Conservation (phyloP, 2,888 invertebrate genomes). For the Drosophila austrosaltans region DNA sequence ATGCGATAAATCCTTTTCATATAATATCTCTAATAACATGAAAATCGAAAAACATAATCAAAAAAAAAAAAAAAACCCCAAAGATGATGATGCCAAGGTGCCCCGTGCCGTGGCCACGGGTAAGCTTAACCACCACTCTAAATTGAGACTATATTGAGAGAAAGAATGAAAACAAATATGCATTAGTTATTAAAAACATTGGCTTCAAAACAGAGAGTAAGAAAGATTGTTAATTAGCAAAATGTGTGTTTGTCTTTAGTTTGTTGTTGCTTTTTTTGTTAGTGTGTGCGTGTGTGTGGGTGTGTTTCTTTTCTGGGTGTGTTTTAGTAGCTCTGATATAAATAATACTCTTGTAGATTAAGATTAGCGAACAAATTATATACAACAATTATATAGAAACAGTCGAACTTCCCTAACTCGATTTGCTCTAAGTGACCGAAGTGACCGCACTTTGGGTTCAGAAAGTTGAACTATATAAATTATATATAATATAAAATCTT, state of each 20-base stretch:
- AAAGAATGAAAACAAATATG: not conserved
- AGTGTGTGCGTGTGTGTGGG: constrained; percentile 17
- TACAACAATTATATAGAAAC: too few relatives aligned
- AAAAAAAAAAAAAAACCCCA: constrained; percentile 7
- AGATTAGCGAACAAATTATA: not conserved
- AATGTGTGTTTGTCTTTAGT: constrained; percentile 20
- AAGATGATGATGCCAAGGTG: constrained; percentile 77
- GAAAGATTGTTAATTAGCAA: constrained; percentile 25
- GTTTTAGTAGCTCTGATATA: not conserved
- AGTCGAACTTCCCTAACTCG: too few relatives aligned
- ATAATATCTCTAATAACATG: not conserved
- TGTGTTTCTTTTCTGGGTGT: constrained; percentile 13
- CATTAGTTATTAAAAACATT: constrained; percentile 7
- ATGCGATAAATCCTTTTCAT: constrained; percentile 13
- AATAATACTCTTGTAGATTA: not conserved
- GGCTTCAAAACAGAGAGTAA: constrained; percentile 15
- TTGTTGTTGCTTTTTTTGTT: constrained; percentile 27
- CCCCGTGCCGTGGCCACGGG: constrained; percentile 74
- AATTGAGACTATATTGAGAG: constrained; percentile 5
- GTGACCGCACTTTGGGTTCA: too few relatives aligned
- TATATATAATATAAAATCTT: too few relatives aligned
- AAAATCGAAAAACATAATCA: not conserved
- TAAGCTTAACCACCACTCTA: constrained; percentile 63
- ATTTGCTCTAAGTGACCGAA: too few relatives aligned
- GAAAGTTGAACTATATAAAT: too few relatives aligned